Evolutionary conservation across 2,113 vertebrate genomes (phyloP).

Genomic region (Lamprotornis superbus): DNA sequence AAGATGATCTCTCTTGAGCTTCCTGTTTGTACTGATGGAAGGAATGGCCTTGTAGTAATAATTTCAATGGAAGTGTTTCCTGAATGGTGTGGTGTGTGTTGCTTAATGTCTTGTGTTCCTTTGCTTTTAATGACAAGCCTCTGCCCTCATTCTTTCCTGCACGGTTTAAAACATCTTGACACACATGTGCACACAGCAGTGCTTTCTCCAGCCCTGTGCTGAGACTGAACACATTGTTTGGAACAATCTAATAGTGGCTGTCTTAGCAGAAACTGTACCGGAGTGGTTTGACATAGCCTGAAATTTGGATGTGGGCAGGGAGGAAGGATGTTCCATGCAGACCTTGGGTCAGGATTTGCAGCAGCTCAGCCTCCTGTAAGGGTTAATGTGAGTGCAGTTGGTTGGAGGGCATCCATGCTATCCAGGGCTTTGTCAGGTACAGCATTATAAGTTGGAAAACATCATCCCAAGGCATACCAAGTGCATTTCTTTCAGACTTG

Average conservation of each 20-base stretch:
- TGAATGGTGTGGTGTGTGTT: background rate
- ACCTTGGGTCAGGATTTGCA: background rate
- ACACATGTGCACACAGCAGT: fast-evolving
- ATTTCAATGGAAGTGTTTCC: background rate
- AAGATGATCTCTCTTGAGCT: background rate
- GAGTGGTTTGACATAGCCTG: background rate
- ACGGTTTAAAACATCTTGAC: background rate
- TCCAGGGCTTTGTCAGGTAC: background rate
- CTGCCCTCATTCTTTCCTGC: background rate
- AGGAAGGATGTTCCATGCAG: background rate
- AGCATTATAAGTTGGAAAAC: background rate
- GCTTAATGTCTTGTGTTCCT: background rate
- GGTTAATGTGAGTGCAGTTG: background rate
- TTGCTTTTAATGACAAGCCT: background rate
- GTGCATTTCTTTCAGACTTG: background rate
- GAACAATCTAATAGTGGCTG: fast-evolving
- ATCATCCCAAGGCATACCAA: background rate
- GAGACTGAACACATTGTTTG: background rate
- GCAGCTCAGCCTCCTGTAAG: background rate
- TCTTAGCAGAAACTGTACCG: background rate
- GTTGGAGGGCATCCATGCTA: background rate
- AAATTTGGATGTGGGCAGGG: background rate
- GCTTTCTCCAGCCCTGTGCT: background rate
- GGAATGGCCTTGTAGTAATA: background rate
- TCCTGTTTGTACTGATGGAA: background rate